These are phyloP conservation scores for Ophion costatus DNA, from an alignment of 2,888 invertebrate species.

Conservation along the genomic window DNA sequence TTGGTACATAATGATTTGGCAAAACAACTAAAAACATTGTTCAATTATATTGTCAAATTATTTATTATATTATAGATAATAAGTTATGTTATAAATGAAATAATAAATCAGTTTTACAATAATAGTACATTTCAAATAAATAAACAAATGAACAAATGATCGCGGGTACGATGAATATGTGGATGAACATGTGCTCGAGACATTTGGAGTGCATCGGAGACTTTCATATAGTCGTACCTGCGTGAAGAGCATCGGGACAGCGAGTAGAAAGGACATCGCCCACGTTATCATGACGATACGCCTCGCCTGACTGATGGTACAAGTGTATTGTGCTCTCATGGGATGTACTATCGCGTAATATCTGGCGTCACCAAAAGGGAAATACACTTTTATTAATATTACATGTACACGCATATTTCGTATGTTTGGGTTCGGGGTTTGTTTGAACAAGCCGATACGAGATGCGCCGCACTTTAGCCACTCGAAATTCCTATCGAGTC, in stretches of 20 bases:
- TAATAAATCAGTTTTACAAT: too few species aligned
- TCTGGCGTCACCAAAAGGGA: constrained; percentile 82
- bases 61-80: too few species aligned
- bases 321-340: constrained; percentile 88
- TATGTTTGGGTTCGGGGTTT: not conserved
- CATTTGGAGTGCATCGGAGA: not conserved
- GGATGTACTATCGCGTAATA: constrained; percentile 90
- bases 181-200: not conserved
- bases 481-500: not conserved
- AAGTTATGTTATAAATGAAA: too few species aligned
- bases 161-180: not conserved
- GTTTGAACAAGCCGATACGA: not conserved
- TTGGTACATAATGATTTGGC: too few species aligned
- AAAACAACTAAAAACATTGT: too few species aligned
- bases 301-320: constrained; percentile 88
- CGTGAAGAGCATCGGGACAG: constrained; percentile 86
- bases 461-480: not conserved
- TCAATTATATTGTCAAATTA: too few species aligned
- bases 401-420: not conserved
- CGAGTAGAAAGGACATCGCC: constrained; percentile 86
- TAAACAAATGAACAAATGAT: not conserved
- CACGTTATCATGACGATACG: constrained; percentile 87
- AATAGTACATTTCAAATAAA: too few species aligned
- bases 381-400: constrained; percentile 2
- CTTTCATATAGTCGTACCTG: constrained; percentile 84